phyloP scores from a whole-genome alignment of 2,888 invertebrate genomes.

The Rhagonycha fulva region DNA sequence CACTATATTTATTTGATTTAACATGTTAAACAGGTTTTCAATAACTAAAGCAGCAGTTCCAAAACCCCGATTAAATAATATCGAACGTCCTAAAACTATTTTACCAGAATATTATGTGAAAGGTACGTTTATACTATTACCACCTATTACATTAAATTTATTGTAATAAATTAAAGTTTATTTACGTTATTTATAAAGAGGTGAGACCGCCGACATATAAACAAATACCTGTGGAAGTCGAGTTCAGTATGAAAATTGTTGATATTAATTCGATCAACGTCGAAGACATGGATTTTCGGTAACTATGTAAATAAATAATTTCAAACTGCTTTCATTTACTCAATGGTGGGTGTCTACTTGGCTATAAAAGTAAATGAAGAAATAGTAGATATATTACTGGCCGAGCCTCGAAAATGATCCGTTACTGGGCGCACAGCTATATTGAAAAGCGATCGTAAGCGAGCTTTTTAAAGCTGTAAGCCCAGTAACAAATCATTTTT shows the following conservation, averaged over 20 bases:
- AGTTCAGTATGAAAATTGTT: constrained; percentile 81
- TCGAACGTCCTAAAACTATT: constrained; percentile 64
- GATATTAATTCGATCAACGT: constrained; percentile 88
- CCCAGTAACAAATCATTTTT: too few relatives aligned
- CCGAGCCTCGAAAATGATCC: too few relatives aligned
- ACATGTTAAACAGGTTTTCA: background rate
- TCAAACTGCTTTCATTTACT: too few relatives aligned
- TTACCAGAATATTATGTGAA: constrained; percentile 76
- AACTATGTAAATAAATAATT: constrained; percentile 41
- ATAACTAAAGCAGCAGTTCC: constrained; percentile 14
- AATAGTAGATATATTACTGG: too few relatives aligned
- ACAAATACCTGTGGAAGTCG: constrained; percentile 74
- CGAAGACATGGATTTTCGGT: constrained; percentile 89
- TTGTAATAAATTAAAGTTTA: background rate
- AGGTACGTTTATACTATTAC: constrained; percentile 58
- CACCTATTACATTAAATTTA: background rate
- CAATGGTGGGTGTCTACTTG: background rate
- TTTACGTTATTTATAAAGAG: constrained; percentile 57
- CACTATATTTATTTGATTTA: background rate
- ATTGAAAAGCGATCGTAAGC: too few relatives aligned
- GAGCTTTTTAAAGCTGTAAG: too few relatives aligned
- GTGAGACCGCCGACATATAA: constrained; percentile 76
- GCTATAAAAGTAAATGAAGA: background rate
- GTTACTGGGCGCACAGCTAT: too few relatives aligned
- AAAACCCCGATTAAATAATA: constrained; percentile 48